Evolutionary conservation across 2,888 invertebrate species (phyloP), one percentile per base, ranked within the genome.

Genomic region (Machimus atricapillus): DNA sequence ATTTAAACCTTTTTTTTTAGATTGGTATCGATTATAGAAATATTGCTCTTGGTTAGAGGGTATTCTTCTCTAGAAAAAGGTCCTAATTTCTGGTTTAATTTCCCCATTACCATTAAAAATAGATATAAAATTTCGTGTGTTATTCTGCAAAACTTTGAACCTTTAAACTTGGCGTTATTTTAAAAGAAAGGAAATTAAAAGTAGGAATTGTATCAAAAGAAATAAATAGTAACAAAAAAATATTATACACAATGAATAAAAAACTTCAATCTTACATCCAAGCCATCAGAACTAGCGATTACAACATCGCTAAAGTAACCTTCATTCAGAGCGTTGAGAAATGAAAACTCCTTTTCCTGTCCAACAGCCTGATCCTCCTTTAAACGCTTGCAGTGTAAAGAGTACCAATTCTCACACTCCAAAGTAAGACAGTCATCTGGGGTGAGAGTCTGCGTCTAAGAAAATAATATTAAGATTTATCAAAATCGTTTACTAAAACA

Each of bases 251-350:
- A 73, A 23, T 43, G 43, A 56, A 8, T 56, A 8, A 23, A n/a
- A 40, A 46, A 46, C 16, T 19, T 40, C 14, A 31, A 77, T 66
- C 89, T 88, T 89, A 91, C 90, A 89, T 90, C 90, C 87, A 90
- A 81, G 31, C 90, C 91, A 87, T 91, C 90, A 14, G 90, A 90
- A 88, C 92, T 91, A 89, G 91, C 92, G 1, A 92, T 90, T 66
- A 91, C 87, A 73, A 92, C 91, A 92, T 95, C 95, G 87, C 94
- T 94, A 90, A 95, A 95, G 90, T 94, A 95, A 0, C 94, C 94
- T 89, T 95, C 95, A 89, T 94, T 94, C 83, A 95, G 92, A 52
- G 95, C 95, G 86, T 94, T 94, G n/a, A 94, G 91, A 88, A 95
- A 93, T n/a, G 94, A 94, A 90, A 94, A 95, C 9, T 94, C 94